phyloP scores from a whole-genome alignment of 1,140 invertebrate species.

The Drosophila sp. region DNA sequence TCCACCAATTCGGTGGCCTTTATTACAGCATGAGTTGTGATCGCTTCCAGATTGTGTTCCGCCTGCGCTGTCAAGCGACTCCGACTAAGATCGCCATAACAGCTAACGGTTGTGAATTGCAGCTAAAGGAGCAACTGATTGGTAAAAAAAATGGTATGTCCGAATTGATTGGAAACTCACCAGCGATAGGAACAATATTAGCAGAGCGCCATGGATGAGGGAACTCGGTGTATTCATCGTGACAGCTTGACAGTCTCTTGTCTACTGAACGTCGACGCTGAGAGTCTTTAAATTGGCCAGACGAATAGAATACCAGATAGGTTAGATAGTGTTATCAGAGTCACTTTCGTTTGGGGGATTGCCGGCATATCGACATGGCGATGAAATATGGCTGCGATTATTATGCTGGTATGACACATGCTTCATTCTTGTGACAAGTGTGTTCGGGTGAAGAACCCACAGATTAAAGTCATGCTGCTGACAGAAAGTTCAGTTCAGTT shows the following conservation, averaged over 20 bases:
- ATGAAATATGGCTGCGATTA: slow-evolving; percentile 24
- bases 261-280: slow-evolving; percentile 45
- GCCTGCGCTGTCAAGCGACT: slow-evolving; percentile 55
- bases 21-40: slow-evolving; percentile 44
- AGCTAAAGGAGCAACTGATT: neutral
- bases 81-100: slow-evolving; percentile 51
- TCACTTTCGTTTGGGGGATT: slow-evolving; percentile 21
- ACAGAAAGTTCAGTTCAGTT: slow-evolving; percentile 72
- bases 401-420: slow-evolving; percentile 25
- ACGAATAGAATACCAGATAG: neutral
- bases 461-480: slow-evolving; percentile 47
- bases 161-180: slow-evolving; percentile 9
- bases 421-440: neutral
- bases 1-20: slow-evolving; percentile 64
- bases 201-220: slow-evolving; percentile 1
- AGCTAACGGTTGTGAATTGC: neutral
- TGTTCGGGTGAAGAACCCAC: slow-evolving; percentile 19
- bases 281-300: neutral
- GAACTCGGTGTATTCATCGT: slow-evolving; percentile 26
- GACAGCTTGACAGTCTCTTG: slow-evolving; percentile 39
- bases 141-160: neutral
- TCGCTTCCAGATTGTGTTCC: slow-evolving; percentile 46
- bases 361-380: slow-evolving; percentile 27
- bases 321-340: slow-evolving; percentile 39
- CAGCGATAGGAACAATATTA: slow-evolving; percentile 17